phyloP scores from a whole-genome alignment of 2,888 invertebrate genomes.

The Caenorhabditis japonica region DNA sequence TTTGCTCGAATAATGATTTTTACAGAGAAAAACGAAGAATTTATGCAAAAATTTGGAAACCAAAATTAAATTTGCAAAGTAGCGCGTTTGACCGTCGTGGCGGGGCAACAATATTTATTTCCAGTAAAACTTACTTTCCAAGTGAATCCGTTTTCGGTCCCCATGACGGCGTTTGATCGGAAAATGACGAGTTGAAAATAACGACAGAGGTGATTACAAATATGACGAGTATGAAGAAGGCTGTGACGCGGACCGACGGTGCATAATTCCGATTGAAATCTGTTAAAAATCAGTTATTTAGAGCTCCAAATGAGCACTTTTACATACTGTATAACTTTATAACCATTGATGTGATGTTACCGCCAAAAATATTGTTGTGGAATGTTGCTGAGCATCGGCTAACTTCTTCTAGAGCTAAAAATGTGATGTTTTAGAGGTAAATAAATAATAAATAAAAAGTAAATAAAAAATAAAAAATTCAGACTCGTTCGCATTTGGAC shows the following conservation, averaged over 20 bases:
- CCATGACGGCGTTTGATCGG: conserved; percentile 22
- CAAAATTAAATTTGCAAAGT: too few relatives aligned
- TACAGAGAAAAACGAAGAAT: too few relatives aligned
- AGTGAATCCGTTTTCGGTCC: not conserved
- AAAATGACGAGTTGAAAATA: conserved; percentile 14
- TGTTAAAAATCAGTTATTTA: not conserved
- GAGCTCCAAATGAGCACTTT: not conserved
- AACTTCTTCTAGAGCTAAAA: conserved; percentile 13
- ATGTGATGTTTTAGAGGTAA: not conserved
- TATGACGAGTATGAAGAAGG: conserved; percentile 7
- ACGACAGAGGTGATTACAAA: conserved; percentile 17
- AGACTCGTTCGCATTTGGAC: conserved; percentile 3
- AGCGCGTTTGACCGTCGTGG: too few relatives aligned
- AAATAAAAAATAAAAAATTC: not conserved
- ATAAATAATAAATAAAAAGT: too few relatives aligned
- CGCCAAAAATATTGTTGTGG: not conserved
- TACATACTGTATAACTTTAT: conserved; percentile 11
- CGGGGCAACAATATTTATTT: too few relatives aligned
- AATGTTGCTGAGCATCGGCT: conserved; percentile 13
- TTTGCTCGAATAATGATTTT: too few relatives aligned
- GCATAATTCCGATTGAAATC: not conserved
- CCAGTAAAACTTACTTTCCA: conserved; percentile 7
- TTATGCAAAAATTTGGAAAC: conserved; percentile 3
- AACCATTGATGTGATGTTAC: conserved; percentile 26
- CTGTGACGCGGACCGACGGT: conserved; percentile 13